Conservation (phyloP, 2,888 invertebrate genomes). For the Drosophila crucigera region DNA sequence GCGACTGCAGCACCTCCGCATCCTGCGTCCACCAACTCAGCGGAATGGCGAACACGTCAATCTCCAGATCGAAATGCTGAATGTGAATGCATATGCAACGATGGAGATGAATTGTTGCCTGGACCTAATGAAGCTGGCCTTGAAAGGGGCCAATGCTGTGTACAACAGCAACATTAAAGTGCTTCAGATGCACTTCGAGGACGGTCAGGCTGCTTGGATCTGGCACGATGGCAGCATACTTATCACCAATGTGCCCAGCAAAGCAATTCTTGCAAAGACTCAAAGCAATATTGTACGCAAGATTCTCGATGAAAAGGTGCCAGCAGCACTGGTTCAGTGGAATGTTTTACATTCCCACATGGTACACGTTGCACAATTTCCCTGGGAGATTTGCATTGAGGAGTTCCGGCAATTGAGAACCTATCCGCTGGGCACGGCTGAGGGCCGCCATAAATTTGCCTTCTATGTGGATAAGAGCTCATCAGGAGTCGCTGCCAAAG, state of each 20-base stretch:
- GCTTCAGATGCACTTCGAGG: constrained; percentile 32
- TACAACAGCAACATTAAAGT: constrained; percentile 40
- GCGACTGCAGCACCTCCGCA: constrained; percentile 39
- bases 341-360: constrained; percentile 12
- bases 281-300: constrained; percentile 18
- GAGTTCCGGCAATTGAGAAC: constrained; percentile 21
- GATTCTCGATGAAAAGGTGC: not conserved
- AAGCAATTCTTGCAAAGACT: constrained; percentile 15
- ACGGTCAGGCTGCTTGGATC: constrained; percentile 42
- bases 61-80: constrained; percentile 31
- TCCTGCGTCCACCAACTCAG: constrained; percentile 31
- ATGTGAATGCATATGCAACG: constrained; percentile 25
- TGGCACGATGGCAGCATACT: constrained; percentile 51
- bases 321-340: not conserved
- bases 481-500: constrained; percentile 43
- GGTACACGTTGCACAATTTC: constrained; percentile 20
- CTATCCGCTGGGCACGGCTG: constrained; percentile 3
- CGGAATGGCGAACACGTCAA: constrained; percentile 9
- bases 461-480: constrained; percentile 46
- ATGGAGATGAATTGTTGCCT: constrained; percentile 23
- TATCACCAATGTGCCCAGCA: constrained; percentile 41
- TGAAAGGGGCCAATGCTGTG: constrained; percentile 3
- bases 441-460: constrained; percentile 2
- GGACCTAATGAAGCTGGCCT: constrained; percentile 11
- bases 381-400: constrained; percentile 39